These are phyloP conservation scores for Sycobia sp. DNA, from an alignment of 1,140 invertebrate species.

Conservation along the genomic window DNA sequence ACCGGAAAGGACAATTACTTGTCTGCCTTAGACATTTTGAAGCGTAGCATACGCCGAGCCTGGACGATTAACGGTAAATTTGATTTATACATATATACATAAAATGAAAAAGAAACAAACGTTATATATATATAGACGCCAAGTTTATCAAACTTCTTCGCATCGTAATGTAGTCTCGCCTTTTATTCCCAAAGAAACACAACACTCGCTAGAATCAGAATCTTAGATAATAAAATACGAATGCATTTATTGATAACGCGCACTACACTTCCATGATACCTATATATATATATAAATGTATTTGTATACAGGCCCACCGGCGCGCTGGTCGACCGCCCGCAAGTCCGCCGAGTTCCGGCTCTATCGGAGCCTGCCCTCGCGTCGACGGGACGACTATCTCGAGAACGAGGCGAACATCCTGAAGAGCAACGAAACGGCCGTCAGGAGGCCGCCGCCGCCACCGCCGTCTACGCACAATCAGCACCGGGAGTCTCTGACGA, in stretches of 20 bases:
- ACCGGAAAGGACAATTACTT: constrained; percentile 52
- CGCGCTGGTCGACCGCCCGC: constrained; percentile 63
- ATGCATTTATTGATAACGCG: too few species aligned
- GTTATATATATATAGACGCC: too few species aligned
- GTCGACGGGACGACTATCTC: constrained; percentile 48
- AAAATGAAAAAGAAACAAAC: too few species aligned
- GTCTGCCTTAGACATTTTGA: constrained; percentile 69
- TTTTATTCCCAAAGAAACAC: too few species aligned
- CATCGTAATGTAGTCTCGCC: too few species aligned
- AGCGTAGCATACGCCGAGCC: constrained; percentile 69
- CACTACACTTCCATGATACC: too few species aligned
- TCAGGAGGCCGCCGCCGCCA: constrained; percentile 8
- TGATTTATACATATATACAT: neutral
- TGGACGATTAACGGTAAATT: constrained; percentile 76
- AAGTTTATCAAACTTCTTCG: too few species aligned
- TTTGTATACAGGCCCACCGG: constrained; percentile 58
- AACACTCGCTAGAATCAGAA: too few species aligned
- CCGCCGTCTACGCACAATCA: neutral
- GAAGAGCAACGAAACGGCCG: too few species aligned
- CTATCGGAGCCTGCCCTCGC: constrained; percentile 66
- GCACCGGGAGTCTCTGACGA: too few species aligned
- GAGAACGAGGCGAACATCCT: constrained; percentile 26
- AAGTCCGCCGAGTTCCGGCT: constrained; percentile 64
- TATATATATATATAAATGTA: too few species aligned
- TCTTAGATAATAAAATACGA: too few species aligned